These are phyloP conservation scores for Muscicapa adusta DNA, from an alignment of 2,113 vertebrate species.

Conservation along the genomic window DNA sequence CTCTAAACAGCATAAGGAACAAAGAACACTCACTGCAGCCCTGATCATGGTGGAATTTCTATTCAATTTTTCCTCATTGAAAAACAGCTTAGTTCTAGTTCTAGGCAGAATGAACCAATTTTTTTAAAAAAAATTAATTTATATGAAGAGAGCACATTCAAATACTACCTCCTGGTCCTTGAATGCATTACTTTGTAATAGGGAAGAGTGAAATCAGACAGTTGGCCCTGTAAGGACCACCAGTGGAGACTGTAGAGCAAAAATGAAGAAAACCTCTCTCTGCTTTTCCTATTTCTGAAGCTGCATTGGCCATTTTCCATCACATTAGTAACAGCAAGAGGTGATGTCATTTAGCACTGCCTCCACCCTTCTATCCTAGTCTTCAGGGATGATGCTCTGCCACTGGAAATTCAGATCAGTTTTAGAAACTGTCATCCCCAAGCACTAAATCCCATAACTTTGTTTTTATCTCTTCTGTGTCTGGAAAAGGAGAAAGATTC, in stretches of 20 bases:
- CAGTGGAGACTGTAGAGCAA: neutral
- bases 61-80: neutral
- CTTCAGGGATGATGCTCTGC: neutral
- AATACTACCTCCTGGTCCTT: neutral
- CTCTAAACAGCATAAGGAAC: neutral
- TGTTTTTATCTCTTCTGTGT: neutral
- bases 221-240: neutral
- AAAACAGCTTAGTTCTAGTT: neutral
- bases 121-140: neutral
- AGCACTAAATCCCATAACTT: neutral
- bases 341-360: neutral
- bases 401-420: neutral
- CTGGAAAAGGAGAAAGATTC: neutral
- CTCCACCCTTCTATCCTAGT: neutral
- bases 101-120: neutral
- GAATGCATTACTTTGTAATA: neutral
- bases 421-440: neutral
- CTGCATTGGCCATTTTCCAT: neutral
- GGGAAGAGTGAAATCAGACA: neutral
- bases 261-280: neutral
- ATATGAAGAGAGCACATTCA: neutral
- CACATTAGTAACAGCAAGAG: neutral
- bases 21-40: neutral
- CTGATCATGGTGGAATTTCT: neutral
- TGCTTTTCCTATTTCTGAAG: constrained; percentile 16